These are phyloP conservation scores for Lymantria dispar DNA, from an alignment of 2,888 invertebrate species.

Conservation along the genomic window DNA sequence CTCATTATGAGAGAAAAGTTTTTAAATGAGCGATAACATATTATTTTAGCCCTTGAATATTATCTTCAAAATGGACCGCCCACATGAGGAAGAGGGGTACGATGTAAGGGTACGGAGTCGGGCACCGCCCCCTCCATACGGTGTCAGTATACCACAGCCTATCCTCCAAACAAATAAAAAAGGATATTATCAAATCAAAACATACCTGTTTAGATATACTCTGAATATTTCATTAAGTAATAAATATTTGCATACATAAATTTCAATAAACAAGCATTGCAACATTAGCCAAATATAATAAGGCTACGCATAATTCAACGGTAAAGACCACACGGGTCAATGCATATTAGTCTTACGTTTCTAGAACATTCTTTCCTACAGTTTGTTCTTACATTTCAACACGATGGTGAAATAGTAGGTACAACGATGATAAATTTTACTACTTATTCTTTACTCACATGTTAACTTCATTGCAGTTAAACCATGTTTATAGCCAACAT, in stretches of 20 bases:
- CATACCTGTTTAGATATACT: too few relatives aligned
- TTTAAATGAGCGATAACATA: too few relatives aligned
- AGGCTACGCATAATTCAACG: not conserved
- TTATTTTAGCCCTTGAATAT: too few relatives aligned
- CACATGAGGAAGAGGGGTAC: too few relatives aligned
- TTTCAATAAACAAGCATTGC: not conserved
- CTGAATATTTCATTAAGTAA: too few relatives aligned
- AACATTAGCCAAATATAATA: not conserved
- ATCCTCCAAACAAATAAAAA: too few relatives aligned
- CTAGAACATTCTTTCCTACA: not conserved
- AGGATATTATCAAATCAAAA: too few relatives aligned
- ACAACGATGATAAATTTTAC: not conserved
- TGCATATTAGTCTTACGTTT: constrained; percentile 1
- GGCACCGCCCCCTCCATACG: too few relatives aligned
- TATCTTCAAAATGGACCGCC: too few relatives aligned
- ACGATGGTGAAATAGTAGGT: constrained; percentile 2
- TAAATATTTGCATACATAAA: not conserved
- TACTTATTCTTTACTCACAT: not conserved
- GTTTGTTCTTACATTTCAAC: constrained; percentile 4
- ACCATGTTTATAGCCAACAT: not conserved
- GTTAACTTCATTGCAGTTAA: not conserved
- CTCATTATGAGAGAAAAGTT: too few relatives aligned
- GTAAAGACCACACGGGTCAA: constrained; percentile 5
- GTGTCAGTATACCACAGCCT: too few relatives aligned
- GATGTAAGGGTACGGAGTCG: too few relatives aligned